Base-by-base conservation (phyloP, 2,888 invertebrate genomes). In the Peribatodes rhomboidaria region DNA sequence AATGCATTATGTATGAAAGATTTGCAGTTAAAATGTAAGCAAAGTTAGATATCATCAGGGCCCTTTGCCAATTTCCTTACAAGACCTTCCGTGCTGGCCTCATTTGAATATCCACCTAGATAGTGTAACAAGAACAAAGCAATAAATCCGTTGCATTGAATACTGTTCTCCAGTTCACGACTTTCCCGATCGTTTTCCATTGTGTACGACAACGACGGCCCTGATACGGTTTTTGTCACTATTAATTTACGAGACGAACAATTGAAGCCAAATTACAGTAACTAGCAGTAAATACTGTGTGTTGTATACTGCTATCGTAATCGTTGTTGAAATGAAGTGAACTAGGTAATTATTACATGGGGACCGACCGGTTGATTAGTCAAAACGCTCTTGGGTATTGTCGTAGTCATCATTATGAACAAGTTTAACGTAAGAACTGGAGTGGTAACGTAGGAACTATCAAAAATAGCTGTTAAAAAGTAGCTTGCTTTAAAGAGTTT, bases 151-250 rank as follows among this genome's bases (percentile, higher is more conserved):
- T 71, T 67, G 67, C 71, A 74, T 76, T 76, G 73, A 75, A 67
- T 67, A 75, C 73, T 71, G 70, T 70, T 72, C 64, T 63, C 68
- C 67, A 65, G 74, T 77, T 76, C 71, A 75, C 54, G 71, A 71
- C 69, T 75, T 81, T 82, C 80, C 72, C 79, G 80, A 69, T 70
- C 70, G 64, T 73, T 69, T 75, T 69, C 74, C 68, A 73, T 75
- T 75, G 79, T 81, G 74, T 68, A 58, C 33, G 27, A 7, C n/a
- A n/a, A n/a, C n/a, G n/a, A 18, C 55, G 57, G 41, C 62, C 64
- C 61, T 68, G 62, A 49, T 66, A 64, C 59, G 46, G 54, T 68
- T 70, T 72, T 66, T 67, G 65, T 66, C 46, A 58, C 50, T 65
- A 58, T 57, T 57, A 47, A 65, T 71, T 68, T 59, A 61, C 63